Conservation (phyloP, 2,888 invertebrate species). For the Drosophila nigricruria region DNA sequence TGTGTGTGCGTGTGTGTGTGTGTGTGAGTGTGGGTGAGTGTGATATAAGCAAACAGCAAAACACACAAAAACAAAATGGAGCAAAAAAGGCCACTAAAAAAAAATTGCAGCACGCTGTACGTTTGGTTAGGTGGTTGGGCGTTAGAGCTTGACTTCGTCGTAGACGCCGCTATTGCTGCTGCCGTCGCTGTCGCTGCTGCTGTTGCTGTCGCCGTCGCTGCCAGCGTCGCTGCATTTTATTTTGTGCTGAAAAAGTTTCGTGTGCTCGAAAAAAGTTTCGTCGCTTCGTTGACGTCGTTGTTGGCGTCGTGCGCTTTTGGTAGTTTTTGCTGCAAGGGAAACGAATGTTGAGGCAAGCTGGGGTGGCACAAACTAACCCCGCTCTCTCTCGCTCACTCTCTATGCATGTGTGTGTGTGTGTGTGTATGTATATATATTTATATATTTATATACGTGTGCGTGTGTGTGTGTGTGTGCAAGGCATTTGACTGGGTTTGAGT, state of each 20-base stretch:
- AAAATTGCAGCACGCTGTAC: conserved; percentile 63
- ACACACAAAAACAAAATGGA: conserved; percentile 83
- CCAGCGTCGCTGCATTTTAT: conserved; percentile 74
- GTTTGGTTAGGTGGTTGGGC: conserved; percentile 35
- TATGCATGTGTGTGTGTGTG: conserved; percentile 32
- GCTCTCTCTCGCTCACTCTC: conserved; percentile 12
- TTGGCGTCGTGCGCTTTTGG: conserved; percentile 68
- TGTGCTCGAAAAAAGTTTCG: conserved; percentile 85
- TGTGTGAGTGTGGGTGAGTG: conserved; percentile 35
- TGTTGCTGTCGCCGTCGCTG: conserved; percentile 34
- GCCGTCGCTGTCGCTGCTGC: conserved; percentile 39
- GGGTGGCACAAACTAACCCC: conserved; percentile 44
- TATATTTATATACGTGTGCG: conserved; percentile 31
- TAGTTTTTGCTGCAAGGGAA: conserved; percentile 71
- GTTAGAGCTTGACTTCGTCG: conserved; percentile 24
- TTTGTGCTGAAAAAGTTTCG: conserved; percentile 85
- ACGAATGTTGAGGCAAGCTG: conserved; percentile 37
- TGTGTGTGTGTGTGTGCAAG: conserved; percentile 40
- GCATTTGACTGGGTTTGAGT: conserved; percentile 74
- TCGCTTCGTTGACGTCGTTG: conserved; percentile 80
- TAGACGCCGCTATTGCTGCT: conserved; percentile 1
- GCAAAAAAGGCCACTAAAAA: conserved; percentile 73
- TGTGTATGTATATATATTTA: conserved; percentile 30
- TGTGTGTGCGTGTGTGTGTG: conserved; percentile 17
- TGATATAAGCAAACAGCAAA: conserved; percentile 71